These are phyloP conservation scores for Notospermus geniculatus DNA, from an alignment of 1,140 invertebrate species.

Conservation along the genomic window DNA sequence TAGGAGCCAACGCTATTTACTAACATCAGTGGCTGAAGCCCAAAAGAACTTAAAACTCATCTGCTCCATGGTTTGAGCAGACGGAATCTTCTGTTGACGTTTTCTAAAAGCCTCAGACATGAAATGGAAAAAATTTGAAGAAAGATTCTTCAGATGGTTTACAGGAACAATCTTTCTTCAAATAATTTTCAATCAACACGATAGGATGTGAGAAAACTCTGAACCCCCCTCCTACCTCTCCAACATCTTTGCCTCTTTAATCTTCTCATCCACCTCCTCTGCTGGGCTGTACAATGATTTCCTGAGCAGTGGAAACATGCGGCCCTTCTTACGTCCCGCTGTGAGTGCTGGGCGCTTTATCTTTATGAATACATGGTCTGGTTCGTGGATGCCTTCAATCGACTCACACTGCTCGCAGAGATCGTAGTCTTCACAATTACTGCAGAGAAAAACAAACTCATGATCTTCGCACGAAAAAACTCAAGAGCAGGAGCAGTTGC, in stretches of 20 bases:
- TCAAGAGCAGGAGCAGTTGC: neutral
- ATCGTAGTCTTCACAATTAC: slow-evolving; percentile 51
- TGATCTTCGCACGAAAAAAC: too few relatives aligned
- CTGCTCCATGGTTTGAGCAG: too few relatives aligned
- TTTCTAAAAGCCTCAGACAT: too few relatives aligned
- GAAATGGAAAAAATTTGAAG: too few relatives aligned
- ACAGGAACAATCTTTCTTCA: too few relatives aligned
- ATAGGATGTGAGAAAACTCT: too few relatives aligned
- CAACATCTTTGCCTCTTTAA: slow-evolving; percentile 5
- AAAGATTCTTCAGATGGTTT: too few relatives aligned
- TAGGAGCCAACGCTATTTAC: too few relatives aligned
- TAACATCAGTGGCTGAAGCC: too few relatives aligned
- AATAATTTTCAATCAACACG: too few relatives aligned
- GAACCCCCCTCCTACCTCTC: neutral
- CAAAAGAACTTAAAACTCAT: too few relatives aligned
- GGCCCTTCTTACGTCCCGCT: slow-evolving; percentile 21
- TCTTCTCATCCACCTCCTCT: neutral
- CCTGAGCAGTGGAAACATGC: slow-evolving; percentile 28
- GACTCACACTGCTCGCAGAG: slow-evolving; percentile 51
- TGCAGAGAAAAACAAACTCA: slow-evolving; percentile 26
- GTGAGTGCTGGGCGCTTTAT: slow-evolving; percentile 35
- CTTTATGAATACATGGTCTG: slow-evolving; percentile 49
- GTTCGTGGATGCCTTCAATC: slow-evolving; percentile 37
- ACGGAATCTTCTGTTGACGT: too few relatives aligned
- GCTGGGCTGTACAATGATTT: slow-evolving; percentile 21